Base-by-base conservation (phyloP, 2,797 vertebrate species). In the Sebastes nivosus region DNA sequence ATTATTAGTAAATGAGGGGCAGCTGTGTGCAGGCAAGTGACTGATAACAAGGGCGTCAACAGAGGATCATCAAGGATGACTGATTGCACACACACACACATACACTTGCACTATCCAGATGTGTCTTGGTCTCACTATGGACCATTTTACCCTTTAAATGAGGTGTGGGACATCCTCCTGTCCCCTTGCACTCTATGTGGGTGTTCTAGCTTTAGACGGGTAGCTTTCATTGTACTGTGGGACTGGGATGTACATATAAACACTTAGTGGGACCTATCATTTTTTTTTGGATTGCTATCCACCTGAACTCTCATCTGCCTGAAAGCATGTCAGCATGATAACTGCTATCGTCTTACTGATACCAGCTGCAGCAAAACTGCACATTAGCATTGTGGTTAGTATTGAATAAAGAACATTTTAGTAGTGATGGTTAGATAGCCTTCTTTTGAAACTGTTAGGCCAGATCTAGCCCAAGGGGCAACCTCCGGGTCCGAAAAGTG, bases 1-100 rank as follows among this genome's bases (percentile, higher is more conserved):
- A 75, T 89, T 84, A 75, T 89, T 84, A 80, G 71, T 57, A 75
- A 82, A 85, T 81, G 75, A 83, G 74, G 69, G 65, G 70, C 81
- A 81, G 85, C 72, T 87, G 85, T 82, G 81, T 82, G 81, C 70
- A 67, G 73, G 70, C 38, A 42, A 83, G 64, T 64, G 60, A 57
- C 25, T 76, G 77, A 82, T 82, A 79, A 82, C 68, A 46, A 74
- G 71, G 58, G 58, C 42, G n/a, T 63, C 25, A 67, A 59, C 29
- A 55, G 52, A 81, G 24, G 20, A 72, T 27, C 32, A 46, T 38
- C 59, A 34, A 72, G 27, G 80, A 22, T 57, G 68, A 38, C 73
- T 54, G 58, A 64, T 30, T 58, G 20, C 18, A 27, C 25, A 55
- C 27, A 29, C 27, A 29, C 27, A 29, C 27, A 29, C 27, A 29